Conservation (phyloP, 2,888 invertebrate species). For the Hyposoter dolosus region DNA sequence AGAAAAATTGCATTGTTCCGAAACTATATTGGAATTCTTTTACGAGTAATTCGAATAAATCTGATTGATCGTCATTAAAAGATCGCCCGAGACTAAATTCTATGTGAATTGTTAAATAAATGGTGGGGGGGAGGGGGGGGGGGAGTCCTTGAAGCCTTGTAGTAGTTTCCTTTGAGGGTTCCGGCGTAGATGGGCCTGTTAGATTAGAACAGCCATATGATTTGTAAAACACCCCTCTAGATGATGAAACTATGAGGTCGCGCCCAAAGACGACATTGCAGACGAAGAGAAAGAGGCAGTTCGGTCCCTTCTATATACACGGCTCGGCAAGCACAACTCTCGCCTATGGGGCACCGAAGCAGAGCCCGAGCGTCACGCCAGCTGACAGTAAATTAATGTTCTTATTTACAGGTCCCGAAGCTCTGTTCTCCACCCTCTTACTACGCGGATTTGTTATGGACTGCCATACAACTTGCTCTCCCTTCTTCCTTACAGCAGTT, state of each 20-base stretch:
- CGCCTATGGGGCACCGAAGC: constrained; percentile 42
- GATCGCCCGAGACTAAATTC: constrained; percentile 11
- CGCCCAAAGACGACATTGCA: constrained; percentile 18
- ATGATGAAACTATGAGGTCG: constrained; percentile 41
- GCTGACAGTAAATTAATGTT: constrained; percentile 74
- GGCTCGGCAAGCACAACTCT: constrained; percentile 40
- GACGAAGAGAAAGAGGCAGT: constrained; percentile 44
- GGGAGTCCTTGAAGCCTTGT: not conserved
- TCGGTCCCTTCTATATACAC: constrained; percentile 41
- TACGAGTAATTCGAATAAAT: not conserved
- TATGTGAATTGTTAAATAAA: not conserved
- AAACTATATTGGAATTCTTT: not conserved
- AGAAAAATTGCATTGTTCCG: not conserved
- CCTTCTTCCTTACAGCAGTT: constrained; percentile 48
- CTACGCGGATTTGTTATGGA: constrained; percentile 58
- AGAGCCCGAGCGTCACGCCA: constrained; percentile 72
- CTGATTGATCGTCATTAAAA: not conserved
- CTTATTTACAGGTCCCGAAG: constrained; percentile 70
- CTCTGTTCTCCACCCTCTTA: constrained; percentile 54
- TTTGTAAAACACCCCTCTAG: constrained; percentile 65
- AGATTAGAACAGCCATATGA: constrained; percentile 58
- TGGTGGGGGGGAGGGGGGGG: not conserved
- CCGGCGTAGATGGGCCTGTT: constrained; percentile 24
- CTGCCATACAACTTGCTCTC: constrained; percentile 38
- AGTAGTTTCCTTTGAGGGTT: constrained; percentile 8